phyloP scores from a whole-genome alignment of 2,113 vertebrate genomes.

The Carassius auratus region DNA sequence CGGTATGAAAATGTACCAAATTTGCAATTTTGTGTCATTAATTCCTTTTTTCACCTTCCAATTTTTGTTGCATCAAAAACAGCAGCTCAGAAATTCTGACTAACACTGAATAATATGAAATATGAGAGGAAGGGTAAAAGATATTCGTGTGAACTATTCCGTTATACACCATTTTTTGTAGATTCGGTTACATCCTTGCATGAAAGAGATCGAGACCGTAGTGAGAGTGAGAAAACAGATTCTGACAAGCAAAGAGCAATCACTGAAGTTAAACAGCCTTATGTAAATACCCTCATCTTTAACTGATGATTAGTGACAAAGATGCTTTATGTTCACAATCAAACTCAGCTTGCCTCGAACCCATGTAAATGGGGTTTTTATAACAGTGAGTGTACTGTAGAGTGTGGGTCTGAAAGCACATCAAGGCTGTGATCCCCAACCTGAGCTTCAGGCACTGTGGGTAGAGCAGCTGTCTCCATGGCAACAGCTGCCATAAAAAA shows the following conservation, averaged over 20 bases:
- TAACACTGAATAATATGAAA: not conserved
- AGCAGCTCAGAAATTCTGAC: not conserved
- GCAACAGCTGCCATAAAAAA: slow-evolving; percentile 48
- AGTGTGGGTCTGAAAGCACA: slow-evolving; percentile 24
- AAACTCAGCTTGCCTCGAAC: not conserved
- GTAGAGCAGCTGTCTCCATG: slow-evolving; percentile 46
- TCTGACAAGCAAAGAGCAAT: not conserved
- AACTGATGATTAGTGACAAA: slow-evolving; percentile 26
- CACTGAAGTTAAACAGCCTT: slow-evolving; percentile 15
- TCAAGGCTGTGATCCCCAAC: slow-evolving; percentile 50
- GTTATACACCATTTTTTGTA: not conserved
- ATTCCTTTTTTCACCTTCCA: not conserved
- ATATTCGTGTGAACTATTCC: not conserved
- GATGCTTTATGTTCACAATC: slow-evolving; percentile 17
- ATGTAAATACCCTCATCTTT: slow-evolving; percentile 7
- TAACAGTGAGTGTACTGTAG: not conserved
- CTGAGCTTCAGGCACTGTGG: slow-evolving; percentile 34
- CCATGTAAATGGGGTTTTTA: slow-evolving; percentile 11
- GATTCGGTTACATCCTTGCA: not conserved
- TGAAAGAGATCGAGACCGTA: not conserved
- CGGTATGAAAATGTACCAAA: not conserved
- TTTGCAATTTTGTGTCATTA: not conserved
- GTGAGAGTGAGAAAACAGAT: not conserved
- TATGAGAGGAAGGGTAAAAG: not conserved
- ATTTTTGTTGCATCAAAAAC: not conserved